Evolutionary conservation across 2,113 vertebrate genomes (phyloP), one percentile per base, ranked within the genome.

Genomic region (Rhinopomastus cyanomelas): DNA sequence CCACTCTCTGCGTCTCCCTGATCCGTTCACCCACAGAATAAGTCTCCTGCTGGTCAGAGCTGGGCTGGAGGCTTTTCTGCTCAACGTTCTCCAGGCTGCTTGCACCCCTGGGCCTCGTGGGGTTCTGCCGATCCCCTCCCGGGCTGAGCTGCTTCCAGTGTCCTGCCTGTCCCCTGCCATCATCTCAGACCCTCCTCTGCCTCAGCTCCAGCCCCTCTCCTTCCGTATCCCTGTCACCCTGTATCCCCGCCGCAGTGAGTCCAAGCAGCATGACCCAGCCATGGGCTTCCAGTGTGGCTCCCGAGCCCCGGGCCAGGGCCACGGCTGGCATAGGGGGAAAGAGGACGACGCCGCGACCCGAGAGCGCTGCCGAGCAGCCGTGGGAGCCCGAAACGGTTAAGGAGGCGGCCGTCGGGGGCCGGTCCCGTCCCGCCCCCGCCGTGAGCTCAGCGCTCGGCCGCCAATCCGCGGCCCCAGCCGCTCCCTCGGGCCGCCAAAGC

Each of bases 191-290:
- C 37, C 25, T 68, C 16, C 19, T 30, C 16, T 46, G 36, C 11
- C n/a, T 60, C 39, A 23, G n/a, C 57, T 79, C 29, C 26, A 66
- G 51, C 20, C 42, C 42, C 30, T 32, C 79, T 29, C 75, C n/a
- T 25, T 39, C 26, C 66, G 25, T 26, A 6, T n/a, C 9, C 48
- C 11, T 6, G 13, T 51, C 56, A 9, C 37, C 16, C 29, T 8
- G 1, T 1, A 0, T 19, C 14, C 16, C 32, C 23, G 20, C 60
- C 21, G 22, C 3, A 0, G 11, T 6, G 26, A 36, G 25, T n/a
- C 66, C 29, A 27, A 23, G 29, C 67, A 55, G 26, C 51, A 39
- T 27, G 29, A 2, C 36, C 3, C 3, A 42, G 15, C n/a, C 34
- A 0, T 1, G 53, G 25, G 29, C 5, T 61, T 36, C 8, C 6